A percentile compares a stretch with the other conserved stretches of the same genome.
These are phyloP conservation scores for Anoplophora glabripennis DNA, from an alignment of 1,140 invertebrate species.

Conservation along the genomic window DNA sequence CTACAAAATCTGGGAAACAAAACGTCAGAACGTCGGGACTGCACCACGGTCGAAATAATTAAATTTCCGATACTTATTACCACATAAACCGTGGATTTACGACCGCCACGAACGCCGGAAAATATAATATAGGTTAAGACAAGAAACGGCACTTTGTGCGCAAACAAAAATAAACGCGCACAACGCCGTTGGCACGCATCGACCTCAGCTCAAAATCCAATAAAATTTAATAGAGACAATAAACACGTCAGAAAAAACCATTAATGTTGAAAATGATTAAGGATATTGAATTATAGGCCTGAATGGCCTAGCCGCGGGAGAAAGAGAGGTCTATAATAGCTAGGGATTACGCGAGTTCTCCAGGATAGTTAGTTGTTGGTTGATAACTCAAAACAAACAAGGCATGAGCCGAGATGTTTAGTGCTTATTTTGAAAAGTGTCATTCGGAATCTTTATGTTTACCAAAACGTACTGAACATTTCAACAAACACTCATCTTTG, in stretches of 20 bases:
- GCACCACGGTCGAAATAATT: too few species aligned
- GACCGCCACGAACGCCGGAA: not conserved
- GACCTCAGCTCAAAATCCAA: constrained; percentile 20
- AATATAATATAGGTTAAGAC: constrained; percentile 7
- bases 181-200: not conserved
- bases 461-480: constrained; percentile 38
- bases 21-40: too few species aligned
- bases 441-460: constrained; percentile 45
- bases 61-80: not conserved
- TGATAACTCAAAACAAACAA: constrained; percentile 40
- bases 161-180: constrained; percentile 8
- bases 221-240: constrained; percentile 32
- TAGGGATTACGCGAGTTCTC: constrained; percentile 24
- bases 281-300: constrained; percentile 20
- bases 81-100: not conserved
- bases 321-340: not conserved
- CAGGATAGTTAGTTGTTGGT: constrained; percentile 28
- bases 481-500: constrained; percentile 42
- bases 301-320: not conserved
- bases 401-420: constrained; percentile 34
- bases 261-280: constrained; percentile 28
- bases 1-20: too few species aligned
- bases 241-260: constrained; percentile 28
- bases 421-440: constrained; percentile 46
- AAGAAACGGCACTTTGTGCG: constrained; percentile 1